These are phyloP conservation scores for Petrolisthes manimaculis DNA, from an alignment of 2,888 invertebrate genomes.

Conservation along the genomic window DNA sequence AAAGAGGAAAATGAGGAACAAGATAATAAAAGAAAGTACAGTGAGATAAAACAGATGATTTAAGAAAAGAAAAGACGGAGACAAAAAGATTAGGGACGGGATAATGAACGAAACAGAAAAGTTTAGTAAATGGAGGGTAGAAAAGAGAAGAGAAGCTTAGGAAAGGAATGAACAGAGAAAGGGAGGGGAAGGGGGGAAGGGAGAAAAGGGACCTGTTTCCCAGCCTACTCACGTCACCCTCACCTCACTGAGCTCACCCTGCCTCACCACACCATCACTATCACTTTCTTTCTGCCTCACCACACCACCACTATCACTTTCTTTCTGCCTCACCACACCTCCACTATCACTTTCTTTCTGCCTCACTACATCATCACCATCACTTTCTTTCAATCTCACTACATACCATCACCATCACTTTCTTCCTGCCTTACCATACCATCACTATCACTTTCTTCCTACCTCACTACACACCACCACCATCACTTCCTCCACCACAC, in stretches of 20 bases:
- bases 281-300: neutral
- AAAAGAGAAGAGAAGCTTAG: neutral
- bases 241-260: neutral
- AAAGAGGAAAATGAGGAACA: neutral
- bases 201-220: conserved; percentile 14
- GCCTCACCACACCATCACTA: neutral
- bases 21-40: neutral
- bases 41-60: neutral
- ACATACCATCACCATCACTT: no score
- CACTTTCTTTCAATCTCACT: no score
- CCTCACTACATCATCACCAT: no score
- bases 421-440: no score
- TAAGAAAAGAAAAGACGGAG: neutral
- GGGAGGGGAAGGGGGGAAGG: neutral
- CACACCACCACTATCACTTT: neutral
- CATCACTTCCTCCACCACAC: neutral
- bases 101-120: neutral
- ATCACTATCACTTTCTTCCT: no score
- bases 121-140: neutral
- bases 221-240: conserved; percentile 23
- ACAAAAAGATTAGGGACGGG: neutral
- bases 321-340: neutral
- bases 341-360: no score
- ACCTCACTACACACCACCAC: neutral
- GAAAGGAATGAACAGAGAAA: neutral